Evolutionary conservation across 2,888 invertebrate species (phyloP).

Genomic region (Clusia tigrina): DNA sequence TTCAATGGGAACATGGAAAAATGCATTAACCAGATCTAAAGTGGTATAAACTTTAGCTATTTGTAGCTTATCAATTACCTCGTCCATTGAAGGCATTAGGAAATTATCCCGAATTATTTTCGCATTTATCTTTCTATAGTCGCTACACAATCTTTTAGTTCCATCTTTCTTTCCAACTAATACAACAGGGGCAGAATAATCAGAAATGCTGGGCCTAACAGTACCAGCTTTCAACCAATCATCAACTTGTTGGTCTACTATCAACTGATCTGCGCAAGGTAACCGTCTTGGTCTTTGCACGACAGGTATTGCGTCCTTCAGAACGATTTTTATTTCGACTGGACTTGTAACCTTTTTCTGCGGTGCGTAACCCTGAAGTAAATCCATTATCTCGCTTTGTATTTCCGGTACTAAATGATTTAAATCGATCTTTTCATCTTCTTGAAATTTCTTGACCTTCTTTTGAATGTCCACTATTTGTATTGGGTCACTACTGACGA

Average conservation of each 20-base stretch:
- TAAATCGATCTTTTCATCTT: no score
- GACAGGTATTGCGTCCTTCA: constrained; percentile 28
- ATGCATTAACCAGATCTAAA: constrained; percentile 34
- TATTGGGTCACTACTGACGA: no score
- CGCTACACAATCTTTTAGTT: constrained; percentile 33
- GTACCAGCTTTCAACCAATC: constrained; percentile 22
- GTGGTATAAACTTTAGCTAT: constrained; percentile 25
- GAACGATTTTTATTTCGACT: constrained; percentile 21
- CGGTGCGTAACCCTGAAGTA: no score
- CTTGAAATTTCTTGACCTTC: no score
- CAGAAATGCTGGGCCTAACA: constrained; percentile 18
- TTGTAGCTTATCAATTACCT: constrained; percentile 30
- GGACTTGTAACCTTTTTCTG: no score
- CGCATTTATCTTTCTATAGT: constrained; percentile 35
- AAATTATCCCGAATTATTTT: constrained; percentile 32
- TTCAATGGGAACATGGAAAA: constrained; percentile 36
- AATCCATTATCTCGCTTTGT: no score
- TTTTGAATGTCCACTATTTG: no score
- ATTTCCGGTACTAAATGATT: no score
- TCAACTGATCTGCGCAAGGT: constrained; percentile 14
- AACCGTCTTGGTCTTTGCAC: constrained; percentile 24
- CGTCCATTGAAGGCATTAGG: constrained; percentile 33
- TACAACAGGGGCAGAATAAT: constrained; percentile 31
- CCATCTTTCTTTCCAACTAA: constrained; percentile 34
- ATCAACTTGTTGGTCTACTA: constrained; percentile 21